These are phyloP conservation scores for Sycophila texana DNA, from an alignment of 2,888 invertebrate genomes.

Conservation along the genomic window DNA sequence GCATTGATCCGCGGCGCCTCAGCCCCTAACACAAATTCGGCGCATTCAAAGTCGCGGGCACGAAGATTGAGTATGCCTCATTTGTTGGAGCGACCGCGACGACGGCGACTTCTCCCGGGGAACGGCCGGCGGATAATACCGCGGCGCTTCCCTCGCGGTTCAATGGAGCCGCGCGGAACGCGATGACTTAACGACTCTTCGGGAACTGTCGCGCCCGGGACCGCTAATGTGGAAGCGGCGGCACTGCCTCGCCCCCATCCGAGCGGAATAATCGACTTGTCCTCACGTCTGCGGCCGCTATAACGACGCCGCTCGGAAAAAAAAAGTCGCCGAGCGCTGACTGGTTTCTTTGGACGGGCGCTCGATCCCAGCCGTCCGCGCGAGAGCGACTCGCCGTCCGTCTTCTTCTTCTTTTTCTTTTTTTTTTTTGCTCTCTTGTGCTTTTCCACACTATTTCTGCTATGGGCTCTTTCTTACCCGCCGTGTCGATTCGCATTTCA, in stretches of 20 bases:
- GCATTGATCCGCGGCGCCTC: not conserved
- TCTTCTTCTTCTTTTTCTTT: not conserved
- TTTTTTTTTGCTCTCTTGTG: not conserved
- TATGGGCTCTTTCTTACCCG: not conserved
- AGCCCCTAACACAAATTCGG: not conserved
- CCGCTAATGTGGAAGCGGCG: constrained; percentile 25
- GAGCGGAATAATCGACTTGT: constrained; percentile 45
- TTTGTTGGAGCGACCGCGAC: constrained; percentile 12
- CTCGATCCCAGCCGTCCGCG: not conserved
- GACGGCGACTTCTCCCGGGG: not conserved
- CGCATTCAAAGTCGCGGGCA: constrained; percentile 5
- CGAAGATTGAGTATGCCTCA: constrained; percentile 41
- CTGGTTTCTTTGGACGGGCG: constrained; percentile 40
- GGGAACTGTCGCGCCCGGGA: constrained; percentile 5
- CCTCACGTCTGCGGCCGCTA: constrained; percentile 36
- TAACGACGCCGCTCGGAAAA: constrained; percentile 2
- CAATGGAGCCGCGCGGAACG: not conserved
- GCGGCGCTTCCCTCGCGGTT: not conserved
- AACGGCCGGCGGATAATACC: not conserved
- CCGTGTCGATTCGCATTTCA: not conserved
- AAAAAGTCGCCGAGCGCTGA: constrained; percentile 11
- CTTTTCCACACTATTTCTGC: too few relatives aligned
- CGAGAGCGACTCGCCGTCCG: not conserved
- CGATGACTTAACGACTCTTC: constrained; percentile 47
- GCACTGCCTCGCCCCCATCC: not conserved